A percentile compares a stretch with the other conserved stretches of the same genome.
Evolutionary conservation across 2,113 vertebrate genomes (phyloP).

Genomic region (Sander lucioperca): DNA sequence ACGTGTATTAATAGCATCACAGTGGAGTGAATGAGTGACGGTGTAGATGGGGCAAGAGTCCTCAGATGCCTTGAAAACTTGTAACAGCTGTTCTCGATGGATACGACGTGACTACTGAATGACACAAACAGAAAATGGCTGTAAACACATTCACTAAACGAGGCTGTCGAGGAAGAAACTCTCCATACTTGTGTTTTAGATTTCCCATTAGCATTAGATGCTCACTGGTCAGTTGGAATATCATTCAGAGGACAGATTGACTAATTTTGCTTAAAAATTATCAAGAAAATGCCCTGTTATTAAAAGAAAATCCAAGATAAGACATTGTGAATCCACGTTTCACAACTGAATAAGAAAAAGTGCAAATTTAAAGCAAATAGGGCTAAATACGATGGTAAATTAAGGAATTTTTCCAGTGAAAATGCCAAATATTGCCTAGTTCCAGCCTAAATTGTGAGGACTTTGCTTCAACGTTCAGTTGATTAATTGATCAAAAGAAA

Average conservation of each 20-base stretch:
- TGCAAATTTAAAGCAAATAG: neutral
- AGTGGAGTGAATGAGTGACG: constrained; percentile 5
- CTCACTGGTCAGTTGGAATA: neutral
- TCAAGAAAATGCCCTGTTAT: neutral
- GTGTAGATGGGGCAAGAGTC: constrained; percentile 46
- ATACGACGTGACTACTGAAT: neutral
- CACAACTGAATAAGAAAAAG: neutral
- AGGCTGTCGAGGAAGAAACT: constrained; percentile 40
- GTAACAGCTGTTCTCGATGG: constrained; percentile 10
- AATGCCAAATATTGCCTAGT: neutral
- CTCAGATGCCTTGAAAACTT: constrained; percentile 23
- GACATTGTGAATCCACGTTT: neutral
- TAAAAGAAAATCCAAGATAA: neutral
- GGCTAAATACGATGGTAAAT: too few relatives aligned
- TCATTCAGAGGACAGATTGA: neutral
- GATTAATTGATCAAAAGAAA: neutral
- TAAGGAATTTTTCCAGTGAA: neutral
- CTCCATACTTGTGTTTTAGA: neutral
- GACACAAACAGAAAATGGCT: neutral
- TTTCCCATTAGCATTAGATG: neutral
- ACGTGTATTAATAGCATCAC: constrained; percentile 36
- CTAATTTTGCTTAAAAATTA: neutral
- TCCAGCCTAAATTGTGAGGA: neutral
- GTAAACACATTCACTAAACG: neutral
- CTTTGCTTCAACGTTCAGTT: neutral